These are phyloP conservation scores for Rotaria sp. DNA, from an alignment of 2,888 invertebrate species.

Conservation along the genomic window DNA sequence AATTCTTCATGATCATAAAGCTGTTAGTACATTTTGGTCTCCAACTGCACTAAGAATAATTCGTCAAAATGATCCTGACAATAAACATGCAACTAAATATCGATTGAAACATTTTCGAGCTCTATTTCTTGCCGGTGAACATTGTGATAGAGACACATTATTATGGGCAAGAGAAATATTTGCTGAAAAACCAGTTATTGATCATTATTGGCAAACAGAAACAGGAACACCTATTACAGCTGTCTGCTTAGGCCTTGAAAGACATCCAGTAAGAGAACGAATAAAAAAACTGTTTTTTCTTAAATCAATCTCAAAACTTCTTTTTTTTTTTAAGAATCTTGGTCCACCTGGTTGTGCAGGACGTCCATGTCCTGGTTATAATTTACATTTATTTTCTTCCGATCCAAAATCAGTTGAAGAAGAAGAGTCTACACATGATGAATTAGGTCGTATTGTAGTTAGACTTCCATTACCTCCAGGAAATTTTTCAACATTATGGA, in stretches of 20 bases:
- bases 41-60: conserved; percentile 82
- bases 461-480: conserved; percentile 79
- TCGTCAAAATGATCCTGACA: conserved; percentile 61
- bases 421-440: conserved; percentile 66
- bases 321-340: conserved; percentile 52
- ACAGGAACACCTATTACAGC: conserved; percentile 82
- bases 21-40: conserved; percentile 76
- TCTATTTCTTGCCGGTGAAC: conserved; percentile 80
- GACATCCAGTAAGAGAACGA: not conserved
- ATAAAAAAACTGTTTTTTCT: conserved; percentile 44
- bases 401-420: conserved; percentile 66
- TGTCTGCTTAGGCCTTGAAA: conserved; percentile 68
- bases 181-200: conserved; percentile 66
- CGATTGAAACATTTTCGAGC: conserved; percentile 19
- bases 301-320: too few relatives aligned
- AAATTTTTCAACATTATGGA: conserved; percentile 73
- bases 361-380: conserved; percentile 16
- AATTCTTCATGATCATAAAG: conserved; percentile 76
- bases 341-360: conserved; percentile 22
- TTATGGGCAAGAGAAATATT: conserved; percentile 68
- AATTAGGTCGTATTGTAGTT: conserved; percentile 72
- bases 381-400: conserved; percentile 49
- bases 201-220: conserved; percentile 97
- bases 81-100: conserved; percentile 46
- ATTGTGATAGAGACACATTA: conserved; percentile 82